Percentiles rank a stretch among this genome's conserved stretches.
phyloP scores from a whole-genome alignment of 2,888 invertebrate genomes.

The Lithophane socia region DNA sequence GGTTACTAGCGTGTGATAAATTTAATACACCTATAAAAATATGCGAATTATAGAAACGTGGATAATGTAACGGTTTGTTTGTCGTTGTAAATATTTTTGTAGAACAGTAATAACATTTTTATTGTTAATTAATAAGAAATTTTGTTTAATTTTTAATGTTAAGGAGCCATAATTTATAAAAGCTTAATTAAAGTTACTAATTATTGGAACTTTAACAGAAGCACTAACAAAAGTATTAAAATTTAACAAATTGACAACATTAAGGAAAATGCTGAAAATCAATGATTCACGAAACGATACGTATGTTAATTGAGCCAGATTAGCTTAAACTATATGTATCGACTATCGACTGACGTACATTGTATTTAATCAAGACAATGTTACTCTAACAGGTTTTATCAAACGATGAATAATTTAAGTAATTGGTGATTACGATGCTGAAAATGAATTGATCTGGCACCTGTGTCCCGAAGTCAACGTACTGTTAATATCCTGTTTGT shows the following conservation, averaged over 20 bases:
- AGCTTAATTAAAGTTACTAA: not conserved
- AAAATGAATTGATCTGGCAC: conserved; percentile 71
- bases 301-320: not conserved
- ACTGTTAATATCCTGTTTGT: conserved; percentile 79
- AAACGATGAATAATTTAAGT: conserved; percentile 58
- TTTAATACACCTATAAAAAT: conserved; percentile 63
- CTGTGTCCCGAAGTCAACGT: conserved; percentile 77
- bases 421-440: conserved; percentile 62
- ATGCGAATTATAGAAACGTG: conserved; percentile 57
- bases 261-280: conserved; percentile 11
- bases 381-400: conserved; percentile 46
- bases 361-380: conserved; percentile 13
- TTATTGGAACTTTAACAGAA: not conserved
- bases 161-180: not conserved
- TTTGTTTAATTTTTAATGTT: not conserved
- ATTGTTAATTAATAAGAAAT: not conserved
- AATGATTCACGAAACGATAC: not conserved
- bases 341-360: not conserved
- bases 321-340: conserved; percentile 1
- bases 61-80: conserved; percentile 28
- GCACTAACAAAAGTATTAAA: not conserved
- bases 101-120: not conserved
- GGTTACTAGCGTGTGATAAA: conserved; percentile 62
- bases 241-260: not conserved
- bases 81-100: conserved; percentile 18